Base-by-base conservation (phyloP, 2,797 vertebrate species). In the Coluber constrictor region DNA sequence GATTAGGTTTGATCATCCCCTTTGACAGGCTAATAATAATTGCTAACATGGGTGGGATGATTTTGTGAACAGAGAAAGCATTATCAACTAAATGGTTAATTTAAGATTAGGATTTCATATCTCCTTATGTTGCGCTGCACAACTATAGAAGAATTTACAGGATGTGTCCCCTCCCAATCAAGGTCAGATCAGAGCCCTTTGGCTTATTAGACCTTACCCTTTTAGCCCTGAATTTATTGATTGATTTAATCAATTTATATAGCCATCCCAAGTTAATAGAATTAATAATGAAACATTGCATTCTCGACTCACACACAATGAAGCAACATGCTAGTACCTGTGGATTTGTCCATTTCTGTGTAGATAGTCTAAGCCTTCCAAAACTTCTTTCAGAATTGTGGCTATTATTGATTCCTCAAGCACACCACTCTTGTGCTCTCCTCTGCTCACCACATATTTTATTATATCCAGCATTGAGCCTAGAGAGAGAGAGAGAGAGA, bases 381-480 rank as follows among this genome's bases (percentile, higher is more conserved):
- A 97, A 96, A 99, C 99, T 96, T 99, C 99, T 95, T 99, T 99
- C 96, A 99, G 98, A 97, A 99, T 99, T 55, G 99, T 99, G 94
- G 99, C 98, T 96, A 99, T 99, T 63, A 99, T 98, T n/a, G 98
- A 97, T 96, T 99, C 99, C 93, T 99, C 99, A 92, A 99, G 98
- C 29, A 98, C 98, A 51, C 98, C 98, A 32, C 97, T 99, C 97
- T 97, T 99, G 94, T 99, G 98, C 91, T 99, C 99, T 56, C 98
- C 99, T 98, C 98, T 98, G 96, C 97, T 99, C 93, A 98, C 98
- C 27, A 98, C 98, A 96, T 99, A 98, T 96, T 99, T 99, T 97
- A 99, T 99, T 97, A 99, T 99, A 97, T 99, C 99, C 98, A 99
- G 97, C 99, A 99, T 99, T 37, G 99, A 99, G 94, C 99, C 99